Percentiles rank a stretch among this genome's conserved stretches.
phyloP scores from a whole-genome alignment of 2,888 invertebrate species.

The Lysandra coridon region DNA sequence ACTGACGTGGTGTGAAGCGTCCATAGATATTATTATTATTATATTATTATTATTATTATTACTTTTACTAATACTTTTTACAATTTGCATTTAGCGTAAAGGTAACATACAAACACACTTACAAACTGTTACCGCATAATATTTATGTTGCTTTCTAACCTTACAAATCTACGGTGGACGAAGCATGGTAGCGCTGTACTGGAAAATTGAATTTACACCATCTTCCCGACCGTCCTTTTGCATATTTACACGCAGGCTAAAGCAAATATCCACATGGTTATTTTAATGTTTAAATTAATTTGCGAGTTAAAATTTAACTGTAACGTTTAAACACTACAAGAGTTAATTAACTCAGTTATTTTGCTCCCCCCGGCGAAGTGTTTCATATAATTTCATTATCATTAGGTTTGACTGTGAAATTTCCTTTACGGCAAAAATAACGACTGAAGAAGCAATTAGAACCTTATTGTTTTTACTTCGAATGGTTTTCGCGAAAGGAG shows the following conservation, averaged over 20 bases:
- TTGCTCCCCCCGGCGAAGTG: slow-evolving; percentile 21
- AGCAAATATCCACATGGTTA: slow-evolving; percentile 14
- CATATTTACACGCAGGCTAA: neutral
- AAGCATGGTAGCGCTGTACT: slow-evolving; percentile 20
- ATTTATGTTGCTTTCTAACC: too few species aligned
- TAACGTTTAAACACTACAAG: slow-evolving; percentile 2
- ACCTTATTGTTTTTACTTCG: slow-evolving; percentile 24
- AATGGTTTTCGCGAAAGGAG: neutral
- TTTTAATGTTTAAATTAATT: slow-evolving; percentile 26
- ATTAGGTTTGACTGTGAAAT: slow-evolving; percentile 20
- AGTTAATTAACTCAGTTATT: slow-evolving; percentile 25
- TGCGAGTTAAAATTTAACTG: slow-evolving; percentile 20
- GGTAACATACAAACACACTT: too few species aligned
- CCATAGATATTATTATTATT: too few species aligned
- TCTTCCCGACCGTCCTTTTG: neutral
- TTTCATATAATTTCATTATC: slow-evolving; percentile 29
- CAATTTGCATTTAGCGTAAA: too few species aligned
- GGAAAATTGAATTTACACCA: slow-evolving; percentile 37
- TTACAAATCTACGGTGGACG: neutral
- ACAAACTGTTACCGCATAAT: too few species aligned
- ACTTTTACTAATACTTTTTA: too few species aligned
- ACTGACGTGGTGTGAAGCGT: too few species aligned
- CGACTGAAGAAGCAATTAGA: slow-evolving; percentile 22
- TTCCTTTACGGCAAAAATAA: slow-evolving; percentile 27
- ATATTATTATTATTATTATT: too few species aligned